Evolutionary conservation across 1,140 invertebrate genomes (phyloP).

Genomic region (Wiebesia pumilae): DNA sequence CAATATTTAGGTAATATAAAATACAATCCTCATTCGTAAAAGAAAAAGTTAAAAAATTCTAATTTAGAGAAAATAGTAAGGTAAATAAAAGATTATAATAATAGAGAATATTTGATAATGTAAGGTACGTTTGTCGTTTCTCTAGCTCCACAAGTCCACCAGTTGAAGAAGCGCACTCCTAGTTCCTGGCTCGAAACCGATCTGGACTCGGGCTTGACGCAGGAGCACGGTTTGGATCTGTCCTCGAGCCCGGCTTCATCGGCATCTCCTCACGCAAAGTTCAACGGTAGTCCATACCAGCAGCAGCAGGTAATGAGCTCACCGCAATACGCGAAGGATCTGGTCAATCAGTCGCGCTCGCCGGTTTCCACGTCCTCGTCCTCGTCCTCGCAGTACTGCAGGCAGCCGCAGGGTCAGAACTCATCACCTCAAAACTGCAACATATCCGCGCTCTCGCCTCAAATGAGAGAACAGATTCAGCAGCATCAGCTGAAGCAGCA

Average conservation of each 20-base stretch:
- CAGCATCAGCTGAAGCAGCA: constrained; percentile 71
- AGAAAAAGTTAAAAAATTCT: no score
- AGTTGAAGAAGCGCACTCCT: constrained; percentile 71
- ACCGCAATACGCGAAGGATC: constrained; percentile 41
- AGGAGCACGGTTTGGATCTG: constrained; percentile 77
- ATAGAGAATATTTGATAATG: no score
- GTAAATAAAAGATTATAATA: no score
- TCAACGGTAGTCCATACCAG: constrained; percentile 59
- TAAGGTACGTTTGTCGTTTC: no score
- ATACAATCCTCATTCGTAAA: no score
- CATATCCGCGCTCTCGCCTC: constrained; percentile 64
- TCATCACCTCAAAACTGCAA: constrained; percentile 55
- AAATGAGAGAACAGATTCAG: constrained; percentile 67
- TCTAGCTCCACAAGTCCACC: constrained; percentile 63
- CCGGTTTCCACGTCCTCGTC: constrained; percentile 43
- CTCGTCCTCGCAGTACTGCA: constrained; percentile 42
- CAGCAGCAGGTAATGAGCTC: constrained; percentile 28
- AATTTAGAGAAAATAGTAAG: no score
- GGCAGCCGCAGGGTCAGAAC: constrained; percentile 26
- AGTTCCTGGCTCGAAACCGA: constrained; percentile 92
- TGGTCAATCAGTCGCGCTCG: constrained; percentile 25
- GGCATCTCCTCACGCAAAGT: constrained; percentile 58
- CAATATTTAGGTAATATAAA: no score
- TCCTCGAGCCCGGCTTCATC: constrained; percentile 62
- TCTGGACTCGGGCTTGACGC: constrained; percentile 84